Evolutionary conservation across 1,140 invertebrate species (phyloP), one percentile per base, ranked within the genome.

Genomic region (Orchesella cincta): DNA sequence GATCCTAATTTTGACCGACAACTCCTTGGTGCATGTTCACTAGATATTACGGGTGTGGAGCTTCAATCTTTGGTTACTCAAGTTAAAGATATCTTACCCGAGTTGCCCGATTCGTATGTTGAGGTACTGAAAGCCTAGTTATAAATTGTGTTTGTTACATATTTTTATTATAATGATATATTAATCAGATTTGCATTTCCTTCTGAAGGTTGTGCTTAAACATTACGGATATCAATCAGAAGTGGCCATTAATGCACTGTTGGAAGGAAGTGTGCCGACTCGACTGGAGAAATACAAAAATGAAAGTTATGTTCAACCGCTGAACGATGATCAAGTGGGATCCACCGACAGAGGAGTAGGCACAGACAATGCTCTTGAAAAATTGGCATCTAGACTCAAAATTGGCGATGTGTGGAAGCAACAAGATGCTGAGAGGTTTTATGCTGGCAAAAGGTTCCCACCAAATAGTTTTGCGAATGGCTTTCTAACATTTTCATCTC

Each of bases 191-290:
- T 46, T 46, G 20, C 16, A 8, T 71, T 8, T 12, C 31, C 23
- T 73, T 73, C 57, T 54, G 12, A 54, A 81, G 81, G 79, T 54
- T 20, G 75, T 75, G 8, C 34, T 82, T 2, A 80, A 80, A 54
- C 79, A 80, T 73, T 82, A 85, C 73, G 82, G 85, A 73, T 87
- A 85, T 81, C 82, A 86, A 76, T 81, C 84, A 28, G 88, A 88
- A 78, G 83, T 78, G 74, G 86, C 87, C 0, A 86, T 89, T 23
- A 87, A 88, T 83, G 85, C 84, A n/a, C 39, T 88, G 2, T 80
- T 89, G 36, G 88, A 88, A 80, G 85, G 86, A 57, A 86, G 83
- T 79, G 83, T 89, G 0, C 87, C 87, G 14, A 77, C 84, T 0
- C 82, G 84, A 34, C 79, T 89, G 14, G 78, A 79, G 51, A 81